Conservation (phyloP, 2,797 vertebrate species). For the Clarias laeviceps region DNA sequence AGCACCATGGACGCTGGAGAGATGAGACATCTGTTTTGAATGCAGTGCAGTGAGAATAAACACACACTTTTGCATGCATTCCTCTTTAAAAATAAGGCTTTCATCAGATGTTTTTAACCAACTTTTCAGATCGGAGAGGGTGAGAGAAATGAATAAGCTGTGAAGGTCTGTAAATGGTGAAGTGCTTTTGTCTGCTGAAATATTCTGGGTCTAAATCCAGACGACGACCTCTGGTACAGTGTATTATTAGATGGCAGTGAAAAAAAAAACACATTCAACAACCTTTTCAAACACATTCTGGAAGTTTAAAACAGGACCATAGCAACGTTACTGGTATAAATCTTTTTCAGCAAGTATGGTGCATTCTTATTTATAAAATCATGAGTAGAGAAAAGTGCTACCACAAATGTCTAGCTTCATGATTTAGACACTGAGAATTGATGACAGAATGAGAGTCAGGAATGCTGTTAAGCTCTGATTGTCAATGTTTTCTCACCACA, state of each 20-base stretch:
- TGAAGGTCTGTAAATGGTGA: background rate
- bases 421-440: background rate
- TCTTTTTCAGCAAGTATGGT: too few relatives aligned
- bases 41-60: background rate
- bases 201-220: background rate
- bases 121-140: background rate
- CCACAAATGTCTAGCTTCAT: background rate
- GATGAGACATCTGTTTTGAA: conserved; percentile 3
- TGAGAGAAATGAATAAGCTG: background rate
- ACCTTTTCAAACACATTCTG: background rate
- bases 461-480: background rate
- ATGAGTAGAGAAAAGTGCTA: too few relatives aligned
- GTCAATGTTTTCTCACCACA: background rate
- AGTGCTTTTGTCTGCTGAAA: background rate
- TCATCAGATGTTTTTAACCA: background rate
- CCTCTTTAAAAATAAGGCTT: background rate
- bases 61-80: background rate
- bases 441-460: background rate
- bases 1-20: background rate
- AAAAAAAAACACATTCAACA: too few relatives aligned
- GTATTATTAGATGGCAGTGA: background rate
- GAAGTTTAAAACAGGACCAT: background rate
- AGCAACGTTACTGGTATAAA: background rate
- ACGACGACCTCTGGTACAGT: too few relatives aligned
- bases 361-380: background rate